Base-by-base conservation (phyloP, 2,888 invertebrate genomes). In the Actias luna region DNA sequence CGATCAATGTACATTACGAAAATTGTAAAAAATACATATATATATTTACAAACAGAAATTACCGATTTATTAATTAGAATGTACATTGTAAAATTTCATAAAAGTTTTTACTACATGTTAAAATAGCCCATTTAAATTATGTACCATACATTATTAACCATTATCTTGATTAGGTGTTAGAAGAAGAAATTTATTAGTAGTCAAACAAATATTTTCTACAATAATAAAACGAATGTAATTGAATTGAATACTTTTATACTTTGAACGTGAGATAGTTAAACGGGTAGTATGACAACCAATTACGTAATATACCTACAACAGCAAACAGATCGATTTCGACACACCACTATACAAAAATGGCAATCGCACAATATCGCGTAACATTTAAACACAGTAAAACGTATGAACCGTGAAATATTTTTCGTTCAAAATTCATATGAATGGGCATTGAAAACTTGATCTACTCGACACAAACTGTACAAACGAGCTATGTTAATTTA, bases 401-500 rank as follows among this genome's bases (percentile, higher is more conserved):
- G 58, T 52, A 59, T 31, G 58, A 64, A 27, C 59, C 64, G 58
- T 60, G 66, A 61, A 67, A 70, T 64, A 66, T 67, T 73, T 70
- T 70, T 69, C 61, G 61, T 65, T 64, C 61, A 62, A 22, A 58
- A 22, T 46, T 62, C 62, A 63, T 60, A 57, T 62, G 64, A 61
- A 63, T 64, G 42, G 36, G 63, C 63, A 64, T 75, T 69, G 70
- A 69, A 70, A 71, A 73, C 25, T 52, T 69, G 65, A 65, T 59
- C 61, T 65, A 65, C 63, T 65, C 63, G 59, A 64, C 66, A 65
- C 29, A 69, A 71, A 39, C 61, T 55, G 33, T 58, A 42, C 61
- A 62, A 68, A 69, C 65, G 65, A 62, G 60, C 65, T 60, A 59
- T 64, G 73, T 74, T 78, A 71, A 69, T 62, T 62, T 58, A 58